Evolutionary conservation across 2,888 invertebrate genomes (phyloP), one percentile per base, ranked within the genome.

Genomic region (Muschampia plurimacula): DNA sequence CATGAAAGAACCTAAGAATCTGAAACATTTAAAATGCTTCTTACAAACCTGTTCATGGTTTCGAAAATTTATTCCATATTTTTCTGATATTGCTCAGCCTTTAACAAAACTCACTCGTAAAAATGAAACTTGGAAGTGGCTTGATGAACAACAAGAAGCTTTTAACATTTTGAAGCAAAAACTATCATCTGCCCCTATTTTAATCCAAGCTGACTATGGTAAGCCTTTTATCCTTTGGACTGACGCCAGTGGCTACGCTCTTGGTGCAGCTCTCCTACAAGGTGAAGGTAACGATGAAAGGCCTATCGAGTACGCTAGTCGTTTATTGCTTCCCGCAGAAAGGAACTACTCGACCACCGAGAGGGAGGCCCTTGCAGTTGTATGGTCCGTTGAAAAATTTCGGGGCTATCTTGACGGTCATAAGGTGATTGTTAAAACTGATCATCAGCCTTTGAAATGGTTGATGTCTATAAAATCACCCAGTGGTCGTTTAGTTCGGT

Each of bases 381-480:
- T 44, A 10, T 44, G 44, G 44, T 8, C 44, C 12, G 44, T 44
- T 44, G 12, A 44, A 44, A 44, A 44, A 44, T 44, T 44, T 55
- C 55, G 87, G 39, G 84, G 83, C 0, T 94, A 88, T 85, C 44
- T 10, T 2, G 44, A 44, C 3, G 2, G 68, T 80, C 39, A 62
- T 5, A 66, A 77, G 0, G 86, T 91, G 32, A 77, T 77, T 2
- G 77, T 93, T 0, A 77, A 81, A 32, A 89, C 88, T 0, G 93
- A 94, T 73, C 94, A 93, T 73, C 85, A 88, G 69, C 88, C 89
- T 0, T 77, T 94, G 3, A 77, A 79, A 49, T 89, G 86, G 84
- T 73, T 92, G 13, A 77, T 85, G 73, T 76, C 79, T 0, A 13
- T 87, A 12, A 85, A 86, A 70, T 79, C 87, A 28, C 83, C 84